Base-by-base conservation (phyloP, 2,797 vertebrate genomes). In the Phataginus tricuspis region DNA sequence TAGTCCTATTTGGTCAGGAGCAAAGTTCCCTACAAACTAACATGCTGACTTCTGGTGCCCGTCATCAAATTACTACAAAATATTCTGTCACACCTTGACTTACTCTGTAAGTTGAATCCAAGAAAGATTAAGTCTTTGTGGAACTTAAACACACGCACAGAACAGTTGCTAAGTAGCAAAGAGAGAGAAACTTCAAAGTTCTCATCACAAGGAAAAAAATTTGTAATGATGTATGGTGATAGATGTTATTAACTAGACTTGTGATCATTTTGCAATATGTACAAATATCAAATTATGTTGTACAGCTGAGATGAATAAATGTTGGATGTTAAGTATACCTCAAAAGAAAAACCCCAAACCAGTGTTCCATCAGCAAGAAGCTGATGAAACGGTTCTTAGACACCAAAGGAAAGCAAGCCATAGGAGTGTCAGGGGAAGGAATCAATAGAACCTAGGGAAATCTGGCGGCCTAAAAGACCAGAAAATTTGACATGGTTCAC, bases 1-100 rank as follows among this genome's bases (percentile, higher is more conserved):
- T 93, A 91, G 91, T 91, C 83, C 78, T 69, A 71, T 91, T 86
- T 84, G 69, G 83, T 90, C 39, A 96, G 87, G 78, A 95, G 53
- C 64, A 79, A 68, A 75, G 1, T 79, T 95, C 45, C 79, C 63
- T 79, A 55, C 86, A 94, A 89, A 19, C 12, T 61, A n/a, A 86
- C 90, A 63, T 39, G 21, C 29, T 79, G 21, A 31, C 21, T 94
- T 42, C 75, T 51, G 21, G 49, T 29, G 3, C 53, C 49, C 95
- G n/a, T 80, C 86, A 90, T 87, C 95, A 75, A 80, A 91, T 87
- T 53, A 57, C 57, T 77, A 37, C 16, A 45, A 31, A 90, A 49
- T 71, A 71, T 34, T 72, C 51, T 27, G 78, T 19, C 51, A n/a
- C 13, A 66, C 19, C 23, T 78, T 68, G n/a, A 68, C 39, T 59